Conservation (phyloP, 1,140 invertebrate species). For the Antheraea pernyi region DNA sequence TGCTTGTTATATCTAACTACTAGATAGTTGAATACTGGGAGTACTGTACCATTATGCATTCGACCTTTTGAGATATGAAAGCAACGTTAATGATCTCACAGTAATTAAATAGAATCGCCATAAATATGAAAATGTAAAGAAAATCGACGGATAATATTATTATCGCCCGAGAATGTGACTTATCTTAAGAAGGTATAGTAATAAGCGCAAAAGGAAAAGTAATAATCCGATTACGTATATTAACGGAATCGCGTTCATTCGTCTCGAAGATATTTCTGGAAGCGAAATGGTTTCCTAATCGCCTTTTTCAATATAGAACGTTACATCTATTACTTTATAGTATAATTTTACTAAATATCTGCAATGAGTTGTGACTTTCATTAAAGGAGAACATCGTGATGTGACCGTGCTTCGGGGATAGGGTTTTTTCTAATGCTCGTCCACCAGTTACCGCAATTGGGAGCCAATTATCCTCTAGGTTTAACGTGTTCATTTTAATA, state of each 20-base stretch:
- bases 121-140: neutral
- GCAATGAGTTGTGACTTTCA: too few relatives aligned
- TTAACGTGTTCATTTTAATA: too few relatives aligned
- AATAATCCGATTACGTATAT: conserved; percentile 1
- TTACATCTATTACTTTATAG: neutral
- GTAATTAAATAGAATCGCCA: neutral
- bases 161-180: neutral
- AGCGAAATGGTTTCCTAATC: neutral
- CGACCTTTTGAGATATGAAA: too few relatives aligned
- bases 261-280: neutral
- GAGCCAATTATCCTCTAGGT: too few relatives aligned
- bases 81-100: neutral
- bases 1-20: too few relatives aligned
- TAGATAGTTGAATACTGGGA: too few relatives aligned
- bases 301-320: neutral
- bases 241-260: neutral
- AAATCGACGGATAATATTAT: neutral
- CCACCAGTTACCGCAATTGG: too few relatives aligned
- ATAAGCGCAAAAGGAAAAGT: neutral
- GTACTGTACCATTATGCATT: too few relatives aligned
- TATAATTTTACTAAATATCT: neutral
- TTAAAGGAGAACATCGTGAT: too few relatives aligned
- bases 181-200: neutral
- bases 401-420: too few relatives aligned
- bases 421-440: too few relatives aligned